A percentile compares a stretch with the other conserved stretches of the same genome.
These are phyloP conservation scores for Ditula angustiorana DNA, from an alignment of 2,888 invertebrate species.

Conservation along the genomic window DNA sequence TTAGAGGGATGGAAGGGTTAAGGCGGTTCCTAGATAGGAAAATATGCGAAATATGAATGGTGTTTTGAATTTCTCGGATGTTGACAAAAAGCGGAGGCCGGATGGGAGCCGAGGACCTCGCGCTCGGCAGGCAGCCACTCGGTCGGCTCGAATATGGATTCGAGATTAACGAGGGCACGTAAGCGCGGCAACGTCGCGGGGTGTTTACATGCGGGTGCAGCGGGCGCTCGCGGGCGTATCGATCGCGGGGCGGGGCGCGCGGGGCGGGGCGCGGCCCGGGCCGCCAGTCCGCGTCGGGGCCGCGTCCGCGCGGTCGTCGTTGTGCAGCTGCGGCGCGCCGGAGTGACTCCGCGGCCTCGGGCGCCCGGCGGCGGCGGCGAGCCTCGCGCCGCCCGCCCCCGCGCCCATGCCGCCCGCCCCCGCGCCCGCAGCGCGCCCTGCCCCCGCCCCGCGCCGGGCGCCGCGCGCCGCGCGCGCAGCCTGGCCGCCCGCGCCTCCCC, in stretches of 20 bases:
- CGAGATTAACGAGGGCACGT: conserved; percentile 81
- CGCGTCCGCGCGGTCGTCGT: conserved; percentile 83
- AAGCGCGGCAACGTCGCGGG: conserved; percentile 77
- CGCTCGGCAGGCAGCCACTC: conserved; percentile 46
- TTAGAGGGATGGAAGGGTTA: not conserved
- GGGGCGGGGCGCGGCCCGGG: conserved; percentile 58
- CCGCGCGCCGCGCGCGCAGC: conserved; percentile 53
- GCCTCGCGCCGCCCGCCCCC: conserved; percentile 81
- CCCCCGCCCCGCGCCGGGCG: conserved; percentile 53
- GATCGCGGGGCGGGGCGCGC: conserved; percentile 55
- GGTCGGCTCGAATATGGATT: conserved; percentile 74
- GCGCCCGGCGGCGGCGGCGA: conserved; percentile 82
- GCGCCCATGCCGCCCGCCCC: conserved; percentile 87
- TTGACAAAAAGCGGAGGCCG: conserved; percentile 46
- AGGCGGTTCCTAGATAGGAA: not conserved
- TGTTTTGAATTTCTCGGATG: not conserved
- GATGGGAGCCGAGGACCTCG: conserved; percentile 50
- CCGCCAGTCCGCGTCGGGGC: conserved; percentile 79
- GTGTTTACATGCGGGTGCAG: conserved; percentile 89
- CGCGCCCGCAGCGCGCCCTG: conserved; percentile 76
- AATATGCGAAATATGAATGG: not conserved
- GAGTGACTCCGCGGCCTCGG: conserved; percentile 78
- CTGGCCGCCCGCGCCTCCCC: conserved; percentile 64
- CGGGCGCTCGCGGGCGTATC: conserved; percentile 63
- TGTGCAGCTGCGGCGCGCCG: conserved; percentile 77